Percentiles rank a stretch among this genome's conserved stretches.
Evolutionary conservation across 2,797 vertebrate genomes (phyloP).

Genomic region (Phalloptychus januarius): DNA sequence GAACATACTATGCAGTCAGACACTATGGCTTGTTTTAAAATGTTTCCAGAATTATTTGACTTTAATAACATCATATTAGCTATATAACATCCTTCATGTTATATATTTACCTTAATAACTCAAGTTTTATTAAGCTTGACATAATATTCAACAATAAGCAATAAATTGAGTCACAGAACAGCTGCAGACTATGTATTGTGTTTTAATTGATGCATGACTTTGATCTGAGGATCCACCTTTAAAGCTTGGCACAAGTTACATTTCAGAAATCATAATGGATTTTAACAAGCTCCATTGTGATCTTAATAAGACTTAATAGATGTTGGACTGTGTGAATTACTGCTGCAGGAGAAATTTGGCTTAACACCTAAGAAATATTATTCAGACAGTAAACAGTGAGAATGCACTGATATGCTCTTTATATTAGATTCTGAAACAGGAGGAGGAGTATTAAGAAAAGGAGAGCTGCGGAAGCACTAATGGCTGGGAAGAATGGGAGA

Average conservation of each 20-base stretch:
- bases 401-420: background rate
- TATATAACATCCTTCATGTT: background rate
- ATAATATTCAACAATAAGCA: background rate
- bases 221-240: background rate
- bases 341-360: background rate
- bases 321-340: background rate
- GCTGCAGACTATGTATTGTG: background rate
- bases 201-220: background rate
- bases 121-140: background rate
- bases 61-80: background rate
- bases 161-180: background rate
- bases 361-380: background rate
- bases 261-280: background rate
- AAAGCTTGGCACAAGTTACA: background rate
- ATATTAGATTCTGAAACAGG: background rate
- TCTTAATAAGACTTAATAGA: background rate
- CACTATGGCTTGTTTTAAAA: background rate
- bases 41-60: background rate
- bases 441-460: background rate
- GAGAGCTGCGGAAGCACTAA: background rate
- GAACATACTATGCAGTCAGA: background rate
- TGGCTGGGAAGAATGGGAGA: background rate
- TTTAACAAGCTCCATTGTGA: background rate
- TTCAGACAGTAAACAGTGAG: background rate
- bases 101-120: background rate